Conservation (phyloP, 2,888 invertebrate species). For the Phalangium opilio region DNA sequence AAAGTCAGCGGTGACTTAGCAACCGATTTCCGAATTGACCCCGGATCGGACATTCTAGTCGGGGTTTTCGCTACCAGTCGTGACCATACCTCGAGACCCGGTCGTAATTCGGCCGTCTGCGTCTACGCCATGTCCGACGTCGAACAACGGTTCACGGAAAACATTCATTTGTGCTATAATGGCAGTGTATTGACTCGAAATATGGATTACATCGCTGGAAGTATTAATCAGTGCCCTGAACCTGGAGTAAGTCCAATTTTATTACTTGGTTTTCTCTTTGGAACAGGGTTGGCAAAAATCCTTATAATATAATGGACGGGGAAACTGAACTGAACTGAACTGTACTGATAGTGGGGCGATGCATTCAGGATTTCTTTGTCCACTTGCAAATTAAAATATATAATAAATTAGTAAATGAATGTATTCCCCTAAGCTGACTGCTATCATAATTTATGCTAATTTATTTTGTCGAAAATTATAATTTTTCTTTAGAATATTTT, state of each 20-base stretch:
- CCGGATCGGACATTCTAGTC: constrained; percentile 64
- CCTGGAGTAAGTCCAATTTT: constrained; percentile 46
- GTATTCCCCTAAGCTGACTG: too few species aligned
- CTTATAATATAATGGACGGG: too few species aligned
- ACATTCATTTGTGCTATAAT: constrained; percentile 93
- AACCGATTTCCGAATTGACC: constrained; percentile 50
- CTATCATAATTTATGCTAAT: too few species aligned
- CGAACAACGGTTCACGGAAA: constrained; percentile 83
- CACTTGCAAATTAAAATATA: too few species aligned
- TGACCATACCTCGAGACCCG: constrained; percentile 18
- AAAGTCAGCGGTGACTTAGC: constrained; percentile 62
- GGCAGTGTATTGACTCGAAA: constrained; percentile 82
- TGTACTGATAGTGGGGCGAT: too few species aligned
- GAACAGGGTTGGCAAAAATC: too few species aligned
- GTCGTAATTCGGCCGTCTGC: constrained; percentile 64
- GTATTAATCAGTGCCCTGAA: constrained; percentile 76
- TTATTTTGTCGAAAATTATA: too few species aligned
- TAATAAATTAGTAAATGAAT: too few species aligned
- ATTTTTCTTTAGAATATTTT: too few species aligned
- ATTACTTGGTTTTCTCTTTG: too few species aligned
- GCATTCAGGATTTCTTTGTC: too few species aligned
- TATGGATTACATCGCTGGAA: constrained; percentile 78
- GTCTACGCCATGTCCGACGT: constrained; percentile 79
- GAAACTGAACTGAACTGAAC: too few species aligned
- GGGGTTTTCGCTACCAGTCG: constrained; percentile 49